phyloP scores from a whole-genome alignment of 2,113 vertebrate genomes.

The Chamaetylas fuelleborni region DNA sequence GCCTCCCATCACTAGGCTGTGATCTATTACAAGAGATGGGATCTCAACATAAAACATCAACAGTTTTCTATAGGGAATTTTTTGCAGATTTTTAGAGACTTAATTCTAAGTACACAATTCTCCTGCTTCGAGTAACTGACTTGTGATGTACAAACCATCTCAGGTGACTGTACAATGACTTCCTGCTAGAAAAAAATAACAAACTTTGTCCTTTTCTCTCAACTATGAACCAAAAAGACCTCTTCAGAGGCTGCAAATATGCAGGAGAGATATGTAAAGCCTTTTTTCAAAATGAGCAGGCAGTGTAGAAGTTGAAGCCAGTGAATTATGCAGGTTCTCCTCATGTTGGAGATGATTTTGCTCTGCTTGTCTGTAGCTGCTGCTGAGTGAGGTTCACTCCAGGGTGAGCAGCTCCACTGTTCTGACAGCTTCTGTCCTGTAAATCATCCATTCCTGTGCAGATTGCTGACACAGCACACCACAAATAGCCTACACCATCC shows the following conservation, averaged over 20 bases:
- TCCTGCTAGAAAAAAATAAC: neutral
- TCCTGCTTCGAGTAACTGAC: neutral
- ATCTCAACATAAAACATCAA: neutral
- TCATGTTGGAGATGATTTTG: neutral
- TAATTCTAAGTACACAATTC: neutral
- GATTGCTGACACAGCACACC: constrained; percentile 35
- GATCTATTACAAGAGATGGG: neutral
- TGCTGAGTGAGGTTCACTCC: neutral
- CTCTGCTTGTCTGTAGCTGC: neutral
- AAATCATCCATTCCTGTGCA: constrained; percentile 17
- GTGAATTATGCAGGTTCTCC: neutral
- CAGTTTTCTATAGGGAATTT: neutral
- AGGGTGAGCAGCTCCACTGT: neutral
- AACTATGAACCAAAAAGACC: neutral
- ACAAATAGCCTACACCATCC: constrained; percentile 26
- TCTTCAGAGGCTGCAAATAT: neutral
- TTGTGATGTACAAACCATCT: neutral
- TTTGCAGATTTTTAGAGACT: constrained; percentile 15
- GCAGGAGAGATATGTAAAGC: neutral
- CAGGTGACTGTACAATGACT: neutral
- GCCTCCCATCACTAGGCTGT: neutral
- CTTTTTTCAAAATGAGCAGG: neutral
- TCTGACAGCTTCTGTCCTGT: constrained; percentile 13
- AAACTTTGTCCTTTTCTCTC: neutral
- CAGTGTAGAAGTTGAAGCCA: neutral